phyloP scores from a whole-genome alignment of 2,113 vertebrate genomes.

The Plecturocebus donacophilus region DNA sequence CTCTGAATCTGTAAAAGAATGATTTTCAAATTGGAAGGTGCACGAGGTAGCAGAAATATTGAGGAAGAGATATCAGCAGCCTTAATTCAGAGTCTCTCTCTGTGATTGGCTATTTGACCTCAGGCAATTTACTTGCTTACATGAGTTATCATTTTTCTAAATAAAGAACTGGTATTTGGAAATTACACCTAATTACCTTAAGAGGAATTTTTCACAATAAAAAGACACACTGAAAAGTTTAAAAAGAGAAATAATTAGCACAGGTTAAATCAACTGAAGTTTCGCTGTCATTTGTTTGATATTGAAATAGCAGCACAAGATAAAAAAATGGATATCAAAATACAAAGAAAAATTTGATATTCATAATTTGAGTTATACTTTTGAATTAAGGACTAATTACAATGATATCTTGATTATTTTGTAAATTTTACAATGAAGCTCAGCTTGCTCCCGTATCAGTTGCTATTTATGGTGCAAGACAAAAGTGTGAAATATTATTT shows the following conservation, averaged over 20 bases:
- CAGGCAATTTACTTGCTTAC: not conserved
- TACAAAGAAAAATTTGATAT: not conserved
- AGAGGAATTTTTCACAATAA: not conserved
- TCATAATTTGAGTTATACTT: not conserved
- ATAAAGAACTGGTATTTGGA: not conserved
- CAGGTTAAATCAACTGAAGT: not conserved
- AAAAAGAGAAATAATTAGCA: not conserved
- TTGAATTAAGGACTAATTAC: not conserved
- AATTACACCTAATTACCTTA: not conserved
- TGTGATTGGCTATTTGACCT: not conserved
- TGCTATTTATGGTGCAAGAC: not conserved
- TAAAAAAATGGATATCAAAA: not conserved
- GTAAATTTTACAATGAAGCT: not conserved
- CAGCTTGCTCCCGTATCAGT: not conserved
- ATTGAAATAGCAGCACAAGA: fast-evolving
- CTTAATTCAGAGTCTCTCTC: not conserved
- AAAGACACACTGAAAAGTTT: not conserved
- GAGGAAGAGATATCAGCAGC: not conserved
- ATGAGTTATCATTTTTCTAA: not conserved
- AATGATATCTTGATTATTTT: not conserved
- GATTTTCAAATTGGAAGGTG: not conserved
- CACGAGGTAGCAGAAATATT: not conserved
- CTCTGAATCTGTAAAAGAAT: not conserved
- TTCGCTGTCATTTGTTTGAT: not conserved
- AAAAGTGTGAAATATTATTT: not conserved